Evolutionary conservation across 2,888 invertebrate genomes (phyloP).

Genomic region (Nipponacmea schrenckii): DNA sequence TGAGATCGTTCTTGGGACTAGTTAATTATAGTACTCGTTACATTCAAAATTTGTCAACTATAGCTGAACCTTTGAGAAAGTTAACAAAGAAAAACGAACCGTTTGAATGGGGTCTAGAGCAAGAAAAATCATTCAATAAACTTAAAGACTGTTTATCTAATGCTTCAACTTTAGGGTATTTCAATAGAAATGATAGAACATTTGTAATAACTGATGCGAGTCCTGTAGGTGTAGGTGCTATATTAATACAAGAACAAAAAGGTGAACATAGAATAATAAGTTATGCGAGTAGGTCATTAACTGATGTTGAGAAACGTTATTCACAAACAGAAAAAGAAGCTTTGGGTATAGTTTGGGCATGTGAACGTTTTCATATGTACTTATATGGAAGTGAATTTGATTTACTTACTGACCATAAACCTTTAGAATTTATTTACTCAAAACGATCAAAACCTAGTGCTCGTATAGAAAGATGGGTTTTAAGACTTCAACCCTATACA

Average conservation of each 20-base stretch:
- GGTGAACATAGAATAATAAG: slow-evolving; percentile 2
- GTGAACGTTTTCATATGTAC: slow-evolving; percentile 8
- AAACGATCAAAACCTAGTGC: not conserved
- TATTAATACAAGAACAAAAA: not conserved
- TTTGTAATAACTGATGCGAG: too few relatives aligned
- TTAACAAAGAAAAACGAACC: not conserved
- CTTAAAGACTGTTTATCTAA: too few relatives aligned
- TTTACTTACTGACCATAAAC: slow-evolving; percentile 13
- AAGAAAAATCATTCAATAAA: too few relatives aligned
- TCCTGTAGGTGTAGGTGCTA: too few relatives aligned
- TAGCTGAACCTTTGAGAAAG: not conserved
- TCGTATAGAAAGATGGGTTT: not conserved
- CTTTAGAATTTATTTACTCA: slow-evolving; percentile 5
- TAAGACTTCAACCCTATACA: slow-evolving; percentile 4
- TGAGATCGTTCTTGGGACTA: slow-evolving; percentile 11
- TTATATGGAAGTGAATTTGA: not conserved
- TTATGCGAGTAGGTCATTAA: slow-evolving; percentile 6
- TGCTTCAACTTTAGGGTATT: too few relatives aligned
- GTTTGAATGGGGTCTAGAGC: too few relatives aligned
- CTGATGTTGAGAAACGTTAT: slow-evolving; percentile 10
- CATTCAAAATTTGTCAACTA: slow-evolving; percentile 3
- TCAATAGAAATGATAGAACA: too few relatives aligned
- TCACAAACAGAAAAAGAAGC: slow-evolving; percentile 10
- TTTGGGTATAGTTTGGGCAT: slow-evolving; percentile 14
- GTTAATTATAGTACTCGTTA: slow-evolving; percentile 6